Evolutionary conservation across 2,888 invertebrate species (phyloP), one percentile per base, ranked within the genome.

Genomic region (Trimorus sp.): DNA sequence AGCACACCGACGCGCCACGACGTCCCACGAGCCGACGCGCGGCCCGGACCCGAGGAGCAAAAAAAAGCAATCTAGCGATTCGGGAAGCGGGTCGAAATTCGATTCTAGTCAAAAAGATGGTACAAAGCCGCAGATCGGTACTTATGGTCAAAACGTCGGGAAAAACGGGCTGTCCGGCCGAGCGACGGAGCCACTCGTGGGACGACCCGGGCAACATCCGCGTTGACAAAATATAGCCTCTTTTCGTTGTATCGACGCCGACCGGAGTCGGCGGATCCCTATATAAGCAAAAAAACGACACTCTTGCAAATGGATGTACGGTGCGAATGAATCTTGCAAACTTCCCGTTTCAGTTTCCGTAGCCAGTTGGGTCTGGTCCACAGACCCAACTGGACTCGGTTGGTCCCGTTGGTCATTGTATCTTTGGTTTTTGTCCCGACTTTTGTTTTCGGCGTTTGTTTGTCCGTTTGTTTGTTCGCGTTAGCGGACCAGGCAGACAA

Each of bases 271-370:
- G 85, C 85, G 86, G 87, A 87, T 88, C 87, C 88, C 88, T 88
- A 86, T 88, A 87, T 86, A 86, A 88, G 85, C 86, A 88, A 89
- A 88, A n/a, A 86, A 88, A 86, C 85, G 89, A 91, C 89, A 90
- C 90, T 89, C 89, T 90, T 91, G 90, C 87, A 88, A 88, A 90
- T 91, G 90, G 88, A 90, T 91, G 91, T 90, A 91, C 90, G 90
- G 91, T 91, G 90, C 91, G 91, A 91, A 91, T 91, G 91, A 90
- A 91, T 89, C 88, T 88, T 88, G 85, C 78, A 86, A 84, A 85
- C 83, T 79, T 85, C 77, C 78, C 75, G 53, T 71, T 79, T 84
- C 73, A 77, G 74, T 82, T 75, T 73, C 76, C 62, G 70, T 75
- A 63, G 63, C 63, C 26, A 1, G 26, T 26, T 4, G 26, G 26